Base-by-base conservation (phyloP, 2,113 vertebrate species). In the Microcebus griseorufus region DNA sequence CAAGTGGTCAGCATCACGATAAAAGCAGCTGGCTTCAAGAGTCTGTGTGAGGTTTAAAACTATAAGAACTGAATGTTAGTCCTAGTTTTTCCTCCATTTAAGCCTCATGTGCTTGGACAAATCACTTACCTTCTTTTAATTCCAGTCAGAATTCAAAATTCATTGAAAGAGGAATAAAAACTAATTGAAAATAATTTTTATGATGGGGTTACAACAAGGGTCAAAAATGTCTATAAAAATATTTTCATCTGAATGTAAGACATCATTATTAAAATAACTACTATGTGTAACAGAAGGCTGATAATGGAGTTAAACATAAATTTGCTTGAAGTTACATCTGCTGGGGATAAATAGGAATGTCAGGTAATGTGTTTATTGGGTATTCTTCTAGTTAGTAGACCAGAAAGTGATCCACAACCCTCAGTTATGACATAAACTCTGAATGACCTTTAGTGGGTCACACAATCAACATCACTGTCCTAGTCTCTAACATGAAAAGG, bases 1-100 rank as follows among this genome's bases (percentile, higher is more conserved):
- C 34, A 97, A 96, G 80, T 81, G 70, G 95, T 95, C 95, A 96
- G 73, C 75, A 93, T 92, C 62, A 39, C 69, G n/a, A 11, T 81
- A 96, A 96, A 62, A 64, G 39, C 95, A 95, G 84, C 75, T 97
- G 89, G 18, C 79, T 94, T 92, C 83, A 78, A 84, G n/a, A 85
- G 16, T 65, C 45, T 76, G 32, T 20, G 62, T 79, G 75, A 73
- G 9, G 69, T 95, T 93, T 95, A 80, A 94, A 92, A 80, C 51
- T 78, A 13, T 94, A 32, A 96, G 72, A 85, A 81, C 4, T 81
- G 67, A 84, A 25, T 85, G 88, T 73, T 48, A 79, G 42, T 90
- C 34, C 69, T 96, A 29, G 65, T 75, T 42, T 88, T 95, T 84
- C 23, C 42, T 95, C 29, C 32, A 69, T 81, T 85, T 93, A 25